These are phyloP conservation scores for Saguinus imperator DNA, from an alignment of 2,113 vertebrate species.

Conservation along the genomic window DNA sequence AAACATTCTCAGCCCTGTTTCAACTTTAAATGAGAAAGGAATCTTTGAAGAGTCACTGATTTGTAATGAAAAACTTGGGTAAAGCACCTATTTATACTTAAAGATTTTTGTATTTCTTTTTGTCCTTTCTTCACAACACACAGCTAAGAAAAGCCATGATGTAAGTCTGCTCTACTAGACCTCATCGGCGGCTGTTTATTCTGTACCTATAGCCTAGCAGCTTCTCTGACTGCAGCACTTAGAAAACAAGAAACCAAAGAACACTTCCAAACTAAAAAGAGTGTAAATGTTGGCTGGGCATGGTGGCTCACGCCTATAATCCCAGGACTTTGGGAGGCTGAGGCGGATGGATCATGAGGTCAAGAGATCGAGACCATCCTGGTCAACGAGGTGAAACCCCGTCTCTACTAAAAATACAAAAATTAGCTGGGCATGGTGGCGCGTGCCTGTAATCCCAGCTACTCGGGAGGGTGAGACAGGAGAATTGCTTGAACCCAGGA, in stretches of 20 bases:
- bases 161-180: constrained; percentile 58
- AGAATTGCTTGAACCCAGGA: too few relatives aligned
- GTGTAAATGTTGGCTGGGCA: neutral
- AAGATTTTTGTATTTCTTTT: constrained; percentile 78
- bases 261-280: neutral
- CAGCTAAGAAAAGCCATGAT: constrained; percentile 75
- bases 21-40: constrained; percentile 76
- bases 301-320: too few relatives aligned
- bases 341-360: too few relatives aligned
- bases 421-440: too few relatives aligned
- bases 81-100: constrained; percentile 78
- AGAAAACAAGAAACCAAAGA: constrained; percentile 39
- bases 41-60: constrained; percentile 73
- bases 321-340: too few relatives aligned
- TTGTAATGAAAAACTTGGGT: constrained; percentile 79
- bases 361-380: too few relatives aligned
- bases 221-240: constrained; percentile 23
- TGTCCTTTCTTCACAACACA: constrained; percentile 66
- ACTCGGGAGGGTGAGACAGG: too few relatives aligned
- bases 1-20: constrained; percentile 62
- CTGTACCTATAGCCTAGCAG: constrained; percentile 41
- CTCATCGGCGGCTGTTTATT: constrained; percentile 56
- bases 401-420: too few relatives aligned
- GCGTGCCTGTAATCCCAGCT: too few relatives aligned
- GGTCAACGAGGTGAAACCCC: too few relatives aligned